Percentiles rank a stretch among this genome's conserved stretches.
phyloP scores from a whole-genome alignment of 2,797 vertebrate species.

The Aphelocoma californica region DNA sequence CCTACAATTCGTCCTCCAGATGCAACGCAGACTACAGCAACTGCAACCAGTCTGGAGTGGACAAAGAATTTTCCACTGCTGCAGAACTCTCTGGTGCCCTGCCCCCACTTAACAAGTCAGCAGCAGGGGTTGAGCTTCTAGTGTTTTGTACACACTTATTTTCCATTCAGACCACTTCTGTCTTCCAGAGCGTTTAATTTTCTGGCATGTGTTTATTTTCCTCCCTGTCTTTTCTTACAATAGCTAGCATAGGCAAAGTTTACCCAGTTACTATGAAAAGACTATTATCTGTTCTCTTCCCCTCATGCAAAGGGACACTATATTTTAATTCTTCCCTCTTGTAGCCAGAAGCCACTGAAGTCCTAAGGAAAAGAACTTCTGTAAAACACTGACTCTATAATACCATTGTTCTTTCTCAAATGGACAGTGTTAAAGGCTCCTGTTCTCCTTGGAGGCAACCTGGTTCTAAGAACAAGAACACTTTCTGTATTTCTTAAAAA shows the following conservation, averaged over 20 bases:
- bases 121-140: background rate
- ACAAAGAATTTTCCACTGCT: background rate
- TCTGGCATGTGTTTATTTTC: constrained; percentile 8
- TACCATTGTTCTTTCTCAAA: background rate
- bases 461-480: background rate
- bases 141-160: constrained; percentile 9
- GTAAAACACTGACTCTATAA: background rate
- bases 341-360: constrained; percentile 10
- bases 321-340: background rate
- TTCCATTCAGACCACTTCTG: constrained; percentile 15
- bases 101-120: background rate
- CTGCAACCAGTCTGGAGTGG: background rate
- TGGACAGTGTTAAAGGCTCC: background rate
- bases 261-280: background rate
- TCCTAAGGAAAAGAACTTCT: background rate
- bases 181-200: constrained; percentile 24
- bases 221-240: background rate
- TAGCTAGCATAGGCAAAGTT: background rate
- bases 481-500: background rate
- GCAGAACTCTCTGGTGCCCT: background rate
- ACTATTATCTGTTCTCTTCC: background rate
- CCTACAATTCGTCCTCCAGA: constrained; percentile 28
- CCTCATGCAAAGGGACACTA: background rate
- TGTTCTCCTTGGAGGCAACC: background rate
- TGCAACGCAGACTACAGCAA: background rate